Percentiles rank a stretch among this genome's conserved stretches.
These are phyloP conservation scores for Diplazon laetatorius DNA, from an alignment of 2,888 invertebrate genomes.

Conservation along the genomic window DNA sequence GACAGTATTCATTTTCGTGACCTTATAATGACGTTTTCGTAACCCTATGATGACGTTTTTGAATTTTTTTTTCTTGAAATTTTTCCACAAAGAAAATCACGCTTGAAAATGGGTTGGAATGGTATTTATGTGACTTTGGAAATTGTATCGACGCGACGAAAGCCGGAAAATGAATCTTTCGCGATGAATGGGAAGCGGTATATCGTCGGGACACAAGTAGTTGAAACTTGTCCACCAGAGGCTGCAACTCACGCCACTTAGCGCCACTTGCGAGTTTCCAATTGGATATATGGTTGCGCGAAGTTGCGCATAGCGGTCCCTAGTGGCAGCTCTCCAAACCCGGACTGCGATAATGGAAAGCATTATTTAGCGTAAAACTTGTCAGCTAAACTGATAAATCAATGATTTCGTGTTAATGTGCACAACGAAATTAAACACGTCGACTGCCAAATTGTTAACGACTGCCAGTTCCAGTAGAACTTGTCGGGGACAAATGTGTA, in stretches of 20 bases:
- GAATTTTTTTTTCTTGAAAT: too few relatives aligned
- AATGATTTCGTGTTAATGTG: neutral
- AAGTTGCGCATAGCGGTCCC: slow-evolving; percentile 12
- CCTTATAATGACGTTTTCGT: too few relatives aligned
- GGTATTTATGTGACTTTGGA: neutral
- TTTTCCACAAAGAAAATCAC: neutral
- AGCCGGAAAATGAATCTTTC: neutral
- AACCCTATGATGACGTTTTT: too few relatives aligned
- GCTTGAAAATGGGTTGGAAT: neutral
- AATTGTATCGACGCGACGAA: neutral
- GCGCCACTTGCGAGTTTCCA: slow-evolving; percentile 24
- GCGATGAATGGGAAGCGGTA: neutral
- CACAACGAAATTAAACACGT: neutral
- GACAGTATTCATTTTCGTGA: neutral
- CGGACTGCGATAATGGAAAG: neutral
- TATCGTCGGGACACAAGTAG: slow-evolving; percentile 1
- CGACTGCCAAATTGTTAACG: too few relatives aligned
- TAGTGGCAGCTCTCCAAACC: slow-evolving; percentile 15
- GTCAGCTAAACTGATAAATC: neutral
- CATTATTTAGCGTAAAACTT: neutral
- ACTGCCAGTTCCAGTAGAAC: too few relatives aligned
- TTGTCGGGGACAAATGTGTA: too few relatives aligned
- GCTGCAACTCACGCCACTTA: slow-evolving; percentile 16
- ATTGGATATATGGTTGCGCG: slow-evolving; percentile 14
- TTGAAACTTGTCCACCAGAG: slow-evolving; percentile 13